phyloP scores from a whole-genome alignment of 1,140 invertebrate genomes.

The Camponotus vicinus region DNA sequence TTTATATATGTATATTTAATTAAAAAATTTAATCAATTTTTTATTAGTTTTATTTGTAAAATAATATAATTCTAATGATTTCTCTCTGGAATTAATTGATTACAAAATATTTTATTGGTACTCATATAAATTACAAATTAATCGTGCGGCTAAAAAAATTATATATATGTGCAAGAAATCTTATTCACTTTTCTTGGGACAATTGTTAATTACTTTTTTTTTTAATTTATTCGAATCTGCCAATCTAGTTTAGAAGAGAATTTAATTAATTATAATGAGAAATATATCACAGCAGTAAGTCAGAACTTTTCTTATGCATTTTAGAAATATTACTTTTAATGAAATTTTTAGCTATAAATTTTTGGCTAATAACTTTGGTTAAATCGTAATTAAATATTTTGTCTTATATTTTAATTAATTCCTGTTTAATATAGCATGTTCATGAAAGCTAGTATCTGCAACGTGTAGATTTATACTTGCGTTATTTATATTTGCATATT shows the following conservation, averaged over 20 bases:
- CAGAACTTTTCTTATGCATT: background rate
- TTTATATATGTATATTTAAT: no score
- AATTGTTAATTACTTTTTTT: background rate
- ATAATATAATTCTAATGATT: background rate
- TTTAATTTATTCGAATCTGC: background rate
- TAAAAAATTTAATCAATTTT: no score
- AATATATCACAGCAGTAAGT: background rate
- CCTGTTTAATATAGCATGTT: background rate
- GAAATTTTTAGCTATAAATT: background rate
- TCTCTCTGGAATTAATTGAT: background rate
- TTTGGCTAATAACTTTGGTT: background rate
- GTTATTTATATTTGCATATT: no score
- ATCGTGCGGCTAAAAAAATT: background rate
- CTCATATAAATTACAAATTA: background rate
- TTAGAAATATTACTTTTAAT: background rate
- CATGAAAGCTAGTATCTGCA: background rate
- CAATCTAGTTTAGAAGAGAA: conserved; percentile 24
- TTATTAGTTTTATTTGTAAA: background rate
- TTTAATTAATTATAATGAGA: background rate
- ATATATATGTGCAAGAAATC: background rate
- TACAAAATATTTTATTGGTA: background rate
- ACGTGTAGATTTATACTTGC: background rate
- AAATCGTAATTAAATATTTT: conserved; percentile 1
- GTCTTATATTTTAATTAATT: background rate
- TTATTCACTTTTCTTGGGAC: background rate